These are phyloP conservation scores for Steinernema khuongi DNA, from an alignment of 1,140 invertebrate genomes.

Conservation along the genomic window DNA sequence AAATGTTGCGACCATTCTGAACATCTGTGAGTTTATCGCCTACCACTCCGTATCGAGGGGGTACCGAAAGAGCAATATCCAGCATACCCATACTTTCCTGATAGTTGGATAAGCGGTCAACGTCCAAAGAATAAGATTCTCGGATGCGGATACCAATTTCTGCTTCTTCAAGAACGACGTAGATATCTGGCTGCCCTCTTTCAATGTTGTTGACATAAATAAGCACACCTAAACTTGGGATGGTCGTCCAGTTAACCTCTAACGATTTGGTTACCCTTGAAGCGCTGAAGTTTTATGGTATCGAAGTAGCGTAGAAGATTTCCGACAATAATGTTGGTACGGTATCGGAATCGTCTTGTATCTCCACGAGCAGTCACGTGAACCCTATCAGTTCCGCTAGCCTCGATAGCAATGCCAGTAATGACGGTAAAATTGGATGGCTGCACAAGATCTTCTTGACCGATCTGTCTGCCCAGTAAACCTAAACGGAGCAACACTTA, in stretches of 20 bases:
- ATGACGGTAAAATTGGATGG: conserved; percentile 57
- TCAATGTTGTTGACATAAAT: conserved; percentile 58
- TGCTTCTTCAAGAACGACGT: conserved; percentile 58
- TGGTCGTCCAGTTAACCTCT: conserved; percentile 8
- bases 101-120: conserved; percentile 54
- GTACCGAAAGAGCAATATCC: conserved; percentile 48
- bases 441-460: conserved; percentile 54
- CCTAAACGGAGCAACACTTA: conserved; percentile 37
- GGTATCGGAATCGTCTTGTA: conserved; percentile 54
- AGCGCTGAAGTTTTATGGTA: conserved; percentile 54
- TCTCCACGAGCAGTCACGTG: conserved; percentile 52
- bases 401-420: conserved; percentile 56
- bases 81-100: conserved; percentile 57
- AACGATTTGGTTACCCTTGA: conserved; percentile 33
- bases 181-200: conserved; percentile 56
- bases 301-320: conserved; percentile 57
- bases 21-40: neutral
- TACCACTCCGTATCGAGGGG: conserved; percentile 54
- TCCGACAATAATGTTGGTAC: conserved; percentile 55
- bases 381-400: conserved; percentile 55
- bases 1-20: neutral
- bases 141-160: conserved; percentile 54
- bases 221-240: conserved; percentile 44
- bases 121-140: conserved; percentile 56
- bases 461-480: conserved; percentile 54